Evolutionary conservation across 2,797 vertebrate genomes (phyloP).

Genomic region (Catamblyrhynchus diadema): DNA sequence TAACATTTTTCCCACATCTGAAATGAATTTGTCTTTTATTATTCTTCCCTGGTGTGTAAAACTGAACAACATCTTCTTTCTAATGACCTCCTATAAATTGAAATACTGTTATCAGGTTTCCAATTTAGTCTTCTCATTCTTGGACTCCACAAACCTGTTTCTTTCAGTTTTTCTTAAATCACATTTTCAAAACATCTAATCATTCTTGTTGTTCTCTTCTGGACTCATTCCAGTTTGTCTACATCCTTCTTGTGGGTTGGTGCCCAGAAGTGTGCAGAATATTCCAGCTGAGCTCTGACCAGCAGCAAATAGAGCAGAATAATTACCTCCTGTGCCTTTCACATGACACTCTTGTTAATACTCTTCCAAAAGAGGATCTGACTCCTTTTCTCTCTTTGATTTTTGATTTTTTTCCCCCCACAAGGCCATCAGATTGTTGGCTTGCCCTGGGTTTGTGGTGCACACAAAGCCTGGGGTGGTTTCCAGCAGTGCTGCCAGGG

Average conservation of each 20-base stretch:
- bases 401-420: not conserved
- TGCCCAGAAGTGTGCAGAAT: conserved; percentile 53
- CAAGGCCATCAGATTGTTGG: not conserved
- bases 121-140: conserved; percentile 36
- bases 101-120: conserved; percentile 16
- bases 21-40: conserved; percentile 37
- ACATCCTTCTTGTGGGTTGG: conserved; percentile 41
- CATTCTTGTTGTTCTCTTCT: conserved; percentile 51
- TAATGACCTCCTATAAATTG: not conserved
- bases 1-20: not conserved
- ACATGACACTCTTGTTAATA: not conserved
- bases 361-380: not conserved
- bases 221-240: conserved; percentile 54
- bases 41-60: conserved; percentile 14
- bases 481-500: not conserved
- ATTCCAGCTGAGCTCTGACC: conserved; percentile 61
- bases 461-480: not conserved
- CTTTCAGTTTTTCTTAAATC: conserved; percentile 55
- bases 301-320: conserved; percentile 47
- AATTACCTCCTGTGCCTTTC: conserved; percentile 48
- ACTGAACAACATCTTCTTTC: not conserved
- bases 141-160: conserved; percentile 24
- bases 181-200: conserved; percentile 59
- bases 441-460: not conserved
- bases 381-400: not conserved